Percentiles rank a stretch among this genome's conserved stretches.
These are phyloP conservation scores for Drosophila varians DNA, from an alignment of 1,140 invertebrate genomes.

Conservation along the genomic window DNA sequence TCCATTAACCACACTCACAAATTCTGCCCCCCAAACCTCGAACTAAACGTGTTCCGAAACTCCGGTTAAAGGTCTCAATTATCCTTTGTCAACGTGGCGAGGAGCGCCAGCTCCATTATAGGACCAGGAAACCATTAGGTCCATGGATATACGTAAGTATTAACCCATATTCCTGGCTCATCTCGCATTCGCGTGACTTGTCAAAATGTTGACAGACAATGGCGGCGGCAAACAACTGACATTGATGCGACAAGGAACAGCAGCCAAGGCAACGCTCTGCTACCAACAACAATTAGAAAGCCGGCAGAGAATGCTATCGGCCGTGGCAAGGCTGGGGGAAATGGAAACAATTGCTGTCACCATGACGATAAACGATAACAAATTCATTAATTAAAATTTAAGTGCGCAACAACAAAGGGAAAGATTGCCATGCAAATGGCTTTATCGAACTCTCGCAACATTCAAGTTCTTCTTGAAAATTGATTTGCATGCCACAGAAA, in stretches of 20 bases:
- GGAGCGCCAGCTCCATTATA: constrained; percentile 12
- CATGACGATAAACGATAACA: constrained; percentile 64
- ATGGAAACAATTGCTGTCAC: constrained; percentile 52
- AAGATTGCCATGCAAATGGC: constrained; percentile 44
- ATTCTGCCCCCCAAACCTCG: constrained; percentile 10
- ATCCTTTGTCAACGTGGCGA: constrained; percentile 32
- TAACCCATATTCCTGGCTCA: constrained; percentile 39
- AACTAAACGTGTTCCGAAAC: not conserved
- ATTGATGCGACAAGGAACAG: constrained; percentile 20
- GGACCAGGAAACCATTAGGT: constrained; percentile 21
- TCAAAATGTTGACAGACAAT: constrained; percentile 53
- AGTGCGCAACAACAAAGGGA: constrained; percentile 37
- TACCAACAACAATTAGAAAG: constrained; percentile 37
- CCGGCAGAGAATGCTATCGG: constrained; percentile 22
- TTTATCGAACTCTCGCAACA: constrained; percentile 28
- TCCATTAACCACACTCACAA: not conserved
- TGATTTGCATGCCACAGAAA: constrained; percentile 26
- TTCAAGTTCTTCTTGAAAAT: constrained; percentile 2
- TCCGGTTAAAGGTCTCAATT: constrained; percentile 20
- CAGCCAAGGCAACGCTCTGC: constrained; percentile 9
- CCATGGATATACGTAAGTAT: not conserved
- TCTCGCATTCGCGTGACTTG: constrained; percentile 42
- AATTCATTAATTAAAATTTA: constrained; percentile 68
- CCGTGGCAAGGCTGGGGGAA: constrained; percentile 25
- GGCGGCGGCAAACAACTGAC: constrained; percentile 22